A percentile compares a stretch with the other conserved stretches of the same genome.
Evolutionary conservation across 30 jellyfish, hydroid and myxozoan species (phyloP).

Genomic region (Sanderia malayensis): DNA sequence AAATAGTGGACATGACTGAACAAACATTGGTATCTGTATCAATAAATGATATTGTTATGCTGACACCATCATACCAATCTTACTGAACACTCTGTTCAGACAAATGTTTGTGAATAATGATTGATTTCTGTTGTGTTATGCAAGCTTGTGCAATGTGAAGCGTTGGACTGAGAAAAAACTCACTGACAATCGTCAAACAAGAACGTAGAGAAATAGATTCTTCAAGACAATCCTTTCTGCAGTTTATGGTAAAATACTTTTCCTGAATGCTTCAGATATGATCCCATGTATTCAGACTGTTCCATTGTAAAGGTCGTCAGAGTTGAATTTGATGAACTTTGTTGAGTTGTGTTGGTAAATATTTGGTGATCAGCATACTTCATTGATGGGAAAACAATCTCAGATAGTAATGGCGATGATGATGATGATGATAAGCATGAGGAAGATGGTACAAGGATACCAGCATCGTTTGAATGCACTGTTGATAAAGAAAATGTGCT

Average conservation of each 20-base stretch:
- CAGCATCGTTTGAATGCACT: conserved; percentile 46
- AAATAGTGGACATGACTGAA: conserved; percentile 42
- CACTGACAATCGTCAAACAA: conserved; percentile 53
- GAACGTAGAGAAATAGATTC: conserved; percentile 37
- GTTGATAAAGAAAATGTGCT: conserved; percentile 55
- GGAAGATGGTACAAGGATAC: conserved; percentile 20
- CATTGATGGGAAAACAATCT: no score
- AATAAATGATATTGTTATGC: conserved; percentile 55
- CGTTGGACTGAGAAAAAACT: conserved; percentile 45
- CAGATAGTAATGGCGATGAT: no score
- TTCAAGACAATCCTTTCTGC: conserved; percentile 39
- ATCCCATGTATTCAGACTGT: conserved; percentile 42
- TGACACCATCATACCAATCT: conserved; percentile 51
- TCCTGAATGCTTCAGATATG: conserved; percentile 27
- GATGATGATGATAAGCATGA: no score
- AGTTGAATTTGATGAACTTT: no score
- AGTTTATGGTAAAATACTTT: conserved; percentile 35
- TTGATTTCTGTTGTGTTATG: conserved; percentile 30
- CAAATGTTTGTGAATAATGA: conserved; percentile 29
- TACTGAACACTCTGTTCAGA: conserved; percentile 56
- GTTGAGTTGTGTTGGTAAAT: no score
- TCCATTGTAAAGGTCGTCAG: no score
- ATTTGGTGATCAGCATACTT: no score
- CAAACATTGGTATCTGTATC: conserved; percentile 48
- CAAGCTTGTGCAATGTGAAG: conserved; percentile 59